These are phyloP conservation scores for Zelleria hepariella DNA, from an alignment of 2,888 invertebrate genomes.

Conservation along the genomic window DNA sequence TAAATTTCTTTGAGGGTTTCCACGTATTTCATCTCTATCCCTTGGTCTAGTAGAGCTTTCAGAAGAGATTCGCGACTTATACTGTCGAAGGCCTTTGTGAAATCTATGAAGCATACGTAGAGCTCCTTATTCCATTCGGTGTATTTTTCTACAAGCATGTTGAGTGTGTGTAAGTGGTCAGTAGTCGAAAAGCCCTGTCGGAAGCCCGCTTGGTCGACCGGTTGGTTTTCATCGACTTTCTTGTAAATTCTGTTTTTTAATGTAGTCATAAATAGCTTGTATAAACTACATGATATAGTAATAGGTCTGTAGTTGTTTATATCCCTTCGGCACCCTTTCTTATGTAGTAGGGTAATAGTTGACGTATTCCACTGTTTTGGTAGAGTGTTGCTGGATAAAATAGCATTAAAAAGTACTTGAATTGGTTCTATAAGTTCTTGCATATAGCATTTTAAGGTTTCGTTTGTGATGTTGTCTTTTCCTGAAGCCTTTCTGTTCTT, in stretches of 20 bases:
- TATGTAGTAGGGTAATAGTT: conserved; percentile 16
- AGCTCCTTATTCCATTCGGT: neutral
- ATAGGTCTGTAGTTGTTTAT: conserved; percentile 16
- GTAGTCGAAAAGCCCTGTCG: neutral
- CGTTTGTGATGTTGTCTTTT: conserved; percentile 17
- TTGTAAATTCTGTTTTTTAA: neutral
- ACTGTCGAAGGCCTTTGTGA: no score
- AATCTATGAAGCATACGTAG: neutral
- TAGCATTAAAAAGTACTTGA: conserved; percentile 15
- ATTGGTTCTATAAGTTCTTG: conserved; percentile 14
- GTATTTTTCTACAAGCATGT: neutral
- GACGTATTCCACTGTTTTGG: conserved; percentile 13
- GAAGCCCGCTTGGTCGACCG: neutral
- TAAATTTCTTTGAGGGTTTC: no score
- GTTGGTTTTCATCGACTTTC: neutral
- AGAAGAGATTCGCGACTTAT: no score
- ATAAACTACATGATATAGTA: neutral
- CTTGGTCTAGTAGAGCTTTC: no score
- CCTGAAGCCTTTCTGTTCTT: conserved; percentile 3
- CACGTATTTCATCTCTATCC: no score
- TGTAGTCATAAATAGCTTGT: neutral
- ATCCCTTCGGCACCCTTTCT: conserved; percentile 14
- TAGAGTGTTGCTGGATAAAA: conserved; percentile 8
- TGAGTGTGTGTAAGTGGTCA: neutral
- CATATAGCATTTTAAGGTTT: conserved; percentile 13